Conservation (phyloP, 2,113 vertebrate genomes). For the Hippolais icterina region DNA sequence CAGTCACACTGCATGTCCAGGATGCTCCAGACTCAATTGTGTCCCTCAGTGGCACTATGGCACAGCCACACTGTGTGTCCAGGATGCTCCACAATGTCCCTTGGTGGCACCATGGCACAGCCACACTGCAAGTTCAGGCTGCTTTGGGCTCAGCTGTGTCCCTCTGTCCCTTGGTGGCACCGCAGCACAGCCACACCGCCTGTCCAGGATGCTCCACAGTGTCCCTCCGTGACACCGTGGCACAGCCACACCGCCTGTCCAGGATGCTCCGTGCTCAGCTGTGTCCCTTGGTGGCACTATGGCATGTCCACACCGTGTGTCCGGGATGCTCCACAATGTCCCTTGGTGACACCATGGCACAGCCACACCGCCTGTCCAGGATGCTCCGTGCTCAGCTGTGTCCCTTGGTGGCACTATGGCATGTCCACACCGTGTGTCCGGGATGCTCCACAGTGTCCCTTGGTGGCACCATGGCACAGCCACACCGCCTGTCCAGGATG, state of each 20-base stretch:
- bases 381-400: background rate
- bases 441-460: background rate
- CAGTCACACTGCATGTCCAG: fast-evolving
- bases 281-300: fast-evolving
- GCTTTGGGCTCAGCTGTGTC: background rate
- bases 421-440: fast-evolving
- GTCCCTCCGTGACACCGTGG: fast-evolving
- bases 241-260: fast-evolving
- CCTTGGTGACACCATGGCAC: fast-evolving
- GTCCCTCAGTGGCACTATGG: fast-evolving
- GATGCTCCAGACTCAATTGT: background rate
- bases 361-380: fast-evolving
- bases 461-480: fast-evolving
- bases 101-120: fast-evolving
- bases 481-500: fast-evolving
- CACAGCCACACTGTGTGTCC: fast-evolving
- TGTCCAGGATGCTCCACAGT: fast-evolving
- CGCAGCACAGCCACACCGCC: fast-evolving
- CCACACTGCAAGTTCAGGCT: fast-evolving
- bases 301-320: fast-evolving
- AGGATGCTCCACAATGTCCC: background rate
- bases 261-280: fast-evolving
- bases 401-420: background rate
- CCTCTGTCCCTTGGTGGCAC: fast-evolving
- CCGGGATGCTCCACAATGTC: too few species aligned